Base-by-base conservation (phyloP, 2,888 invertebrate genomes). In the Apoda limacodes region DNA sequence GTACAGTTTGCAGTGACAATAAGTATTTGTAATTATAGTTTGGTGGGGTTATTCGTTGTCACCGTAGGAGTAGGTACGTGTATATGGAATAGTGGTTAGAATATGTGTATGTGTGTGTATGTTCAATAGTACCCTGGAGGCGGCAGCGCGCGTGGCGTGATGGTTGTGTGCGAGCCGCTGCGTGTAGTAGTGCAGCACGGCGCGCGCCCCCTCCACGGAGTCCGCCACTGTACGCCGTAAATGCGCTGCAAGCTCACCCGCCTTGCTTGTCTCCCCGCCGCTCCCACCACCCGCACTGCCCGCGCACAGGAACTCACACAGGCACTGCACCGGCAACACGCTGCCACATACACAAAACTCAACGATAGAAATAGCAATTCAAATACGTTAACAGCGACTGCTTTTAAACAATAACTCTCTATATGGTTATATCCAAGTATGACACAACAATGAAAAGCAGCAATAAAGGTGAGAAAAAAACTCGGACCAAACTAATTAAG, bases 301-400 rank as follows among this genome's bases (percentile, higher is more conserved):
- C 38, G 88, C 86, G 2, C 96, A 84, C 27, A 98, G 83, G 75
- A 97, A 97, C 78, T 98, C 98, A 78, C 98, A 98, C 27, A 98
- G 83, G 60, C 97, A 98, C 58, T 97, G 97, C n/a, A 98, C 95
- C 0, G 98, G 98, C 11, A 98, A 78, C 47, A 95, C 92, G 54
- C 92, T 90, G 48, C 7, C 10, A n/a, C n/a, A n/a, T n/a, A n/a
- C n/a, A 2, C 3, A 17, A 3, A 28, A 9, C n/a, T 13, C 9
- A 13, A 14, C 4, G 10, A 21, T 17, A 12, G 7, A 11, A 2
- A 14, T 6, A n/a, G n/a, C n/a, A n/a, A n/a, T n/a, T n/a, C n/a
- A n/a, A n/a, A n/a, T n/a, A n/a, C n/a, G n/a, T n/a, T n/a, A n/a
- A n/a, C n/a, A n/a, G n/a, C n/a, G n/a, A n/a, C n/a, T n/a, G n/a